Conservation (phyloP, 2,888 invertebrate genomes). For the Gymnoscelis rufifasciata region DNA sequence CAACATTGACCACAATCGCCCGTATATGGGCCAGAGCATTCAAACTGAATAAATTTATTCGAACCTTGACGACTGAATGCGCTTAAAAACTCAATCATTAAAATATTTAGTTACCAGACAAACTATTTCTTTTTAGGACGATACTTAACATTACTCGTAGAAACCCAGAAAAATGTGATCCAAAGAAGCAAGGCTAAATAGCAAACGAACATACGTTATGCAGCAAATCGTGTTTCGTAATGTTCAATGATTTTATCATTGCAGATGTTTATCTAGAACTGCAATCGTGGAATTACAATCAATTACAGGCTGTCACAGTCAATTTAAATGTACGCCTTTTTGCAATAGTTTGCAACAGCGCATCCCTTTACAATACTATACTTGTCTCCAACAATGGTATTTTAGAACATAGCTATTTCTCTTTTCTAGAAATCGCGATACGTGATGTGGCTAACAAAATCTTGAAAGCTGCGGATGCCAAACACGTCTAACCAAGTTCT, state of each 20-base stretch:
- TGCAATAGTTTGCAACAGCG: constrained; percentile 14
- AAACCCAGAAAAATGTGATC: too few relatives aligned
- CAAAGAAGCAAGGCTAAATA: too few relatives aligned
- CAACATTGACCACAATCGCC: constrained; percentile 46
- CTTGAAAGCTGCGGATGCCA: constrained; percentile 42
- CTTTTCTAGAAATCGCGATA: constrained; percentile 46
- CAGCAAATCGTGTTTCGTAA: too few relatives aligned
- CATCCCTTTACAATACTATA: constrained; percentile 30
- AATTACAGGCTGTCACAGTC: constrained; percentile 7
- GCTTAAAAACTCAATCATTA: constrained; percentile 49
- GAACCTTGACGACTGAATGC: constrained; percentile 41
- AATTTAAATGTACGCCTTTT: constrained; percentile 6
- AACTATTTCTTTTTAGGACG: constrained; percentile 13
- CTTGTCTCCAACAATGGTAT: constrained; percentile 47
- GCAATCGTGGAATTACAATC: constrained; percentile 6
- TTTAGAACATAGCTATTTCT: constrained; percentile 48
- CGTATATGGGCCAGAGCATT: constrained; percentile 47
- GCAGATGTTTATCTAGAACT: constrained; percentile 17
- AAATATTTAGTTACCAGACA: constrained; percentile 43
- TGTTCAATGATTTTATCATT: constrained; percentile 19
- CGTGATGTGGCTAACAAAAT: constrained; percentile 54
- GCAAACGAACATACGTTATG: too few relatives aligned
- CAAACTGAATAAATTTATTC: constrained; percentile 53
- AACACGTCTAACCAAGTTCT: constrained; percentile 46
- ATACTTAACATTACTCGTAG: too few relatives aligned